phyloP scores from a whole-genome alignment of 2,797 vertebrate species.

The Hydrolagus colliei region DNA sequence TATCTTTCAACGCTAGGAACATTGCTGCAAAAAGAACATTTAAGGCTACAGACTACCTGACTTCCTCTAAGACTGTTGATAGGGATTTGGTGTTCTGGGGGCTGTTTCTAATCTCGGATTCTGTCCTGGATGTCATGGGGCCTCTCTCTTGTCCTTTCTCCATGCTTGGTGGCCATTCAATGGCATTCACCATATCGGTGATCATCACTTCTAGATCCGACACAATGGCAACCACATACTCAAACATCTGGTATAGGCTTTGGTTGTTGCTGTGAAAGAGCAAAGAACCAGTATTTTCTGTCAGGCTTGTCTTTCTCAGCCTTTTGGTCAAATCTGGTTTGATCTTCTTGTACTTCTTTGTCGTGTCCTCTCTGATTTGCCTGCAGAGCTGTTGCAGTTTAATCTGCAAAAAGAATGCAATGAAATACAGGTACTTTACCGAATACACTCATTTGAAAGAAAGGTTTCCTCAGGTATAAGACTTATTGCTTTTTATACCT shows the following conservation, averaged over 20 bases:
- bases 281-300: neutral
- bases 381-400: conserved; percentile 27
- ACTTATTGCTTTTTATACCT: no score
- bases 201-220: conserved; percentile 26
- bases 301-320: conserved; percentile 15
- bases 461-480: no score
- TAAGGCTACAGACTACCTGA: neutral
- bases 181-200: conserved; percentile 12
- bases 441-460: no score
- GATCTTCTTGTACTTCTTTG: conserved; percentile 19
- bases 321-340: conserved; percentile 21
- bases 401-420: neutral
- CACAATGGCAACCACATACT: conserved; percentile 13
- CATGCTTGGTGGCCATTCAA: neutral
- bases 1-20: no score
- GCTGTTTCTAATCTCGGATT: conserved; percentile 9
- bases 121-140: conserved; percentile 6
- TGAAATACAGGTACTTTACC: no score
- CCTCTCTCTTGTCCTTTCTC: neutral
- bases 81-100: conserved; percentile 22
- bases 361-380: conserved; percentile 20
- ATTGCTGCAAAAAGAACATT: neutral
- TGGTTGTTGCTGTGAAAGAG: neutral
- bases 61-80: conserved; percentile 19
- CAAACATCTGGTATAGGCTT: conserved; percentile 21